phyloP scores from a whole-genome alignment of 30 jellyfish, hydroid and myxozoan genomes.

The Morbakka virulenta region DNA sequence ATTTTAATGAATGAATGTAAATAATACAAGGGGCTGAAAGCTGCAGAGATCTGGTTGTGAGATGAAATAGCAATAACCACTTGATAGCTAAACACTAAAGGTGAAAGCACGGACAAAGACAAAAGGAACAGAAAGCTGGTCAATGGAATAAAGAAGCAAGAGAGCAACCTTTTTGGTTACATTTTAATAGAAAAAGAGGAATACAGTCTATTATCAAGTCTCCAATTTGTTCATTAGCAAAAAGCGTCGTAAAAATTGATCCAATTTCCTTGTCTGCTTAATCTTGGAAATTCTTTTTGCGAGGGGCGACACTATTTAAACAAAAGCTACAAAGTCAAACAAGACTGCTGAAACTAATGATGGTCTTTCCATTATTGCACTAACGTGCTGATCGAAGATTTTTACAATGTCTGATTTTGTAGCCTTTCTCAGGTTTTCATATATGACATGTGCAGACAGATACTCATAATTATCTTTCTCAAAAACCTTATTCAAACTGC shows the following conservation, averaged over 20 bases:
- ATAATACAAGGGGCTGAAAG: no score
- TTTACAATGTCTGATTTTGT: conserved; percentile 37
- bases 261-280: conserved; percentile 22
- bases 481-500: conserved; percentile 28
- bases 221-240: conserved; percentile 7
- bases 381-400: conserved; percentile 14
- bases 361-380: conserved; percentile 3
- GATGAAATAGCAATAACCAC: no score
- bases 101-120: no score
- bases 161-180: no score
- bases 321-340: conserved; percentile 33
- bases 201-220: no score
- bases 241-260: background rate
- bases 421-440: conserved; percentile 51
- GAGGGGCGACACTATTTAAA: conserved; percentile 12
- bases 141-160: no score
- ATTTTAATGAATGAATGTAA: no score
- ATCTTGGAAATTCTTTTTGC: background rate
- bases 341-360: background rate
- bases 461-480: conserved; percentile 27
- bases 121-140: no score
- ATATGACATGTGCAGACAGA: conserved; percentile 22
- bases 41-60: no score
- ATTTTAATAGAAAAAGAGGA: no score
- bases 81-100: no score